Conservation (phyloP, 2,797 vertebrate genomes). For the Garrulus glandarius region DNA sequence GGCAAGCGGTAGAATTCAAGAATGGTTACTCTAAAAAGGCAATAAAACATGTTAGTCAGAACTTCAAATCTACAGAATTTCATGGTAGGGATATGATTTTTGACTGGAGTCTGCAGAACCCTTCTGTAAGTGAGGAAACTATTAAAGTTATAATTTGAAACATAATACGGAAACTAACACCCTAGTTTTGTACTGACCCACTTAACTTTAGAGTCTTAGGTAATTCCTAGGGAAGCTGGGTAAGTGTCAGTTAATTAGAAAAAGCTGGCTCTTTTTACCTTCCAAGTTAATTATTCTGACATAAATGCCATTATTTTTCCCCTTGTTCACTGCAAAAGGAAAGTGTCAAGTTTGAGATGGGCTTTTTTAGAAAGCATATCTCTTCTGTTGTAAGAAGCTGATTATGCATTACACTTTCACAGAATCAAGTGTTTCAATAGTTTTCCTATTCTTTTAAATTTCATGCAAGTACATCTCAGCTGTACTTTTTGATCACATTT, state of each 20-base stretch:
- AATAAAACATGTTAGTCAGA: background rate
- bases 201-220: constrained; percentile 51
- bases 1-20: background rate
- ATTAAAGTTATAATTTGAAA: background rate
- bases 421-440: background rate
- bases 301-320: constrained; percentile 58
- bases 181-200: constrained; percentile 6
- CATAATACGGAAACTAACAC: background rate
- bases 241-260: constrained; percentile 60
- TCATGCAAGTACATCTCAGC: background rate
- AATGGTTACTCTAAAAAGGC: background rate
- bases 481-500: background rate
- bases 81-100: background rate
- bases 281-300: constrained; percentile 58
- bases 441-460: background rate
- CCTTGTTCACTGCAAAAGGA: constrained; percentile 36
- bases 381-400: background rate
- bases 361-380: background rate
- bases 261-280: background rate
- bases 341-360: constrained; percentile 46
- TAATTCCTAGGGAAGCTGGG: constrained; percentile 34
- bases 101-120: background rate
- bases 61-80: background rate
- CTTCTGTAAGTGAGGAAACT: background rate
- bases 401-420: background rate